Base-by-base conservation (phyloP, 2,797 vertebrate genomes). In the Lemur catta region DNA sequence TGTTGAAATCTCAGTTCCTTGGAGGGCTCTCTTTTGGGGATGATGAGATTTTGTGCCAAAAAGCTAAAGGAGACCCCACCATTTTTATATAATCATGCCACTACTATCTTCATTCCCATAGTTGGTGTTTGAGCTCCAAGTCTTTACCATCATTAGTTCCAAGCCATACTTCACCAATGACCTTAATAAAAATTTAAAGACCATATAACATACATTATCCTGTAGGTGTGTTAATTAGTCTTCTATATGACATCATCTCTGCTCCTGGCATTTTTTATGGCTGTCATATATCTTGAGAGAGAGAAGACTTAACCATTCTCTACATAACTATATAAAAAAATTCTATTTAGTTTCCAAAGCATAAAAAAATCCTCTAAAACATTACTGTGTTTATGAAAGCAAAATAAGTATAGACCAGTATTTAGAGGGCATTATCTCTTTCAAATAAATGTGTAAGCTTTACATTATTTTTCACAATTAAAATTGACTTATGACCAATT, bases 111-210 rank as follows among this genome's bases (percentile, higher is more conserved):
- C 67, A 81, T 43, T 71, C 93, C 87, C 88, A 84, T 79, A 92
- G 52, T 24, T 91, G 13, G 75, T 18, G 3, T 94, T 76, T 74
- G 89, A 93, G 24, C 88, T 43, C 26, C 6, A 85, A 43, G 22
- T 89, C 94, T 95, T 67, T 71, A 38, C 79, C 48, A 82, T 96
- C 85, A 33, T 97, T 97, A 94, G 79, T 95, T 97, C 96, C 89
- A 94, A 96, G 87, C 93, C 89, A 84, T 96, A 82, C 91, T 89
- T 98, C 92, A 93, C 35, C 35, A 79, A 86, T 96, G 97, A 96
- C 91, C 96, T 97, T 97, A 96, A 98, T 95, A 97, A 98, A 98
- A 97, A 72, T 75, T 79, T 98, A 96, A 98, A 97, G 95, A 95
- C 76, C 90, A 33, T 78, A 33, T 84, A 94, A 92, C 90, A 96